Conservation (phyloP, 2,888 invertebrate species). For the Cryptosula pallasiana region DNA sequence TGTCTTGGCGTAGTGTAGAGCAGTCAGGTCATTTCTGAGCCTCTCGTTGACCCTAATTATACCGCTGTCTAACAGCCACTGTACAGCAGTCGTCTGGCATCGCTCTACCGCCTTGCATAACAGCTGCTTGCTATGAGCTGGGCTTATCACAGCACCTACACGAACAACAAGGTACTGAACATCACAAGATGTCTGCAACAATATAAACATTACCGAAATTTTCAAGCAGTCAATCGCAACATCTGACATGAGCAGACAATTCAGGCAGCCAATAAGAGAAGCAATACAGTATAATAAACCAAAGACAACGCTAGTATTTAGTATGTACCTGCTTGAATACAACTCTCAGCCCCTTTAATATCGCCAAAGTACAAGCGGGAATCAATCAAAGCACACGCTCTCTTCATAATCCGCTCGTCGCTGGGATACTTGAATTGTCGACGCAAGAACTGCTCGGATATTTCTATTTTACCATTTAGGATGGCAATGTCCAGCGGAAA, state of each 20-base stretch:
- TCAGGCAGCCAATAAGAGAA: too few relatives aligned
- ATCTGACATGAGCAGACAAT: too few relatives aligned
- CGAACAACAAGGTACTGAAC: too few relatives aligned
- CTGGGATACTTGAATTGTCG: background rate
- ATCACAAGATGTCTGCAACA: too few relatives aligned
- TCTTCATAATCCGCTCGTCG: background rate
- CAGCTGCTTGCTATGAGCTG: background rate
- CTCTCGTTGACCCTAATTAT: background rate
- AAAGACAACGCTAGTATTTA: too few relatives aligned
- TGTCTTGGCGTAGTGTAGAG: background rate
- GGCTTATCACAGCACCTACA: background rate
- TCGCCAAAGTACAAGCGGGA: background rate
- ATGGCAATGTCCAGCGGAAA: background rate
- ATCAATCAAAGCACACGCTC: background rate
- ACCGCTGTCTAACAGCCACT: background rate
- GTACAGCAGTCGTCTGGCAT: background rate
- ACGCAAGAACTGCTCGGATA: background rate
- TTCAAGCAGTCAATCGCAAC: too few relatives aligned
- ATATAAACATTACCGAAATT: too few relatives aligned
- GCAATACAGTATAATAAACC: too few relatives aligned
- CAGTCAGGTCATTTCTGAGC: background rate
- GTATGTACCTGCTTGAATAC: background rate
- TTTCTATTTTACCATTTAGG: background rate
- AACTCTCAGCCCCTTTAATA: background rate
- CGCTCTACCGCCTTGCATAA: background rate